phyloP scores from a whole-genome alignment of 2,888 invertebrate genomes.

The Apamea monoglypha region DNA sequence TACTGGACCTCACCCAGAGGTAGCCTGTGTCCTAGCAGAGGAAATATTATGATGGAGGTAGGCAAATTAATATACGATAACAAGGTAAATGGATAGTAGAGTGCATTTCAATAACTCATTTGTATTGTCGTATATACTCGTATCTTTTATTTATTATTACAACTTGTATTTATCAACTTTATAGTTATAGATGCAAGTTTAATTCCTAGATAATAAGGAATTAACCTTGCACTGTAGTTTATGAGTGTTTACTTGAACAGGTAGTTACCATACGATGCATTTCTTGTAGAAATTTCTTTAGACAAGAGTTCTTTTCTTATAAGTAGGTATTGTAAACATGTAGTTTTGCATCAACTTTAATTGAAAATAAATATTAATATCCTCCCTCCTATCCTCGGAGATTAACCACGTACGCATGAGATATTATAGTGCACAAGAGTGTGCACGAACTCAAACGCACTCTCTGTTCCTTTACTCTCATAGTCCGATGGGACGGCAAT shows the following conservation, averaged over 20 bases:
- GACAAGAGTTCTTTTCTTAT: not conserved
- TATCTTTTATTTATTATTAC: slow-evolving; percentile 2
- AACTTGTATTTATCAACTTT: slow-evolving; percentile 5
- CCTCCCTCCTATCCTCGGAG: too few species aligned
- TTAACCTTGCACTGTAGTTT: slow-evolving; percentile 29
- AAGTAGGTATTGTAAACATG: not conserved
- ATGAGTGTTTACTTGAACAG: not conserved
- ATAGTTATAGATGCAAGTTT: not conserved
- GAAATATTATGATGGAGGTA: too few species aligned
- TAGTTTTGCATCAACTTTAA: not conserved
- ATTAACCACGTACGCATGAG: too few species aligned
- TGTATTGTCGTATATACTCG: not conserved
- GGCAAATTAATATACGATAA: not conserved
- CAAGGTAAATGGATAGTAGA: not conserved
- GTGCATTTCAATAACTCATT: not conserved
- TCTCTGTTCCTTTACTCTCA: too few species aligned
- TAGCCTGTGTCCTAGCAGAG: too few species aligned
- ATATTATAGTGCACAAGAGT: too few species aligned
- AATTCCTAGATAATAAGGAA: slow-evolving; percentile 33
- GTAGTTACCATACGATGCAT: not conserved
- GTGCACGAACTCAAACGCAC: too few species aligned
- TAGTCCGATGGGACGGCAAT: too few species aligned
- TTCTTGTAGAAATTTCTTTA: not conserved
- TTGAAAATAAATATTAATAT: not conserved
- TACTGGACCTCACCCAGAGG: too few species aligned